Percentiles rank a stretch among this genome's conserved stretches.
These are phyloP conservation scores for Drosophila prostipennis DNA, from an alignment of 2,888 invertebrate species.

Conservation along the genomic window DNA sequence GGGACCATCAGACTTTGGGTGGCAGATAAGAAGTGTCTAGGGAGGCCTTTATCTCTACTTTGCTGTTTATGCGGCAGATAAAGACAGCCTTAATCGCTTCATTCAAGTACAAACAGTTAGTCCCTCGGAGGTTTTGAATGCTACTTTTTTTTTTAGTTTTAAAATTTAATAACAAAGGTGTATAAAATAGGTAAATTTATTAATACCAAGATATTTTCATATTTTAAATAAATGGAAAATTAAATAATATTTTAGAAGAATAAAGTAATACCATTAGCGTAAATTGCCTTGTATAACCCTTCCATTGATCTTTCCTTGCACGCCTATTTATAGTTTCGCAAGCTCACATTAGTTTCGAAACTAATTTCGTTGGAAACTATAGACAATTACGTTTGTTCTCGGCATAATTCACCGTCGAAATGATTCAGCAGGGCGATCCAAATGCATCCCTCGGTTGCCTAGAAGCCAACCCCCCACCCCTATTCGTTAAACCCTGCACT, in stretches of 20 bases:
- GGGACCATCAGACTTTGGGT: background rate
- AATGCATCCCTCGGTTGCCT: constrained; percentile 29
- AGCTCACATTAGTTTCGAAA: background rate
- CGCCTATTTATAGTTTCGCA: background rate
- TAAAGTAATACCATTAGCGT: background rate
- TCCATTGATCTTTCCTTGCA: background rate
- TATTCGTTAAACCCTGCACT: constrained; percentile 1
- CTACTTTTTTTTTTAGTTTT: background rate
- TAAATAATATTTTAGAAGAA: background rate
- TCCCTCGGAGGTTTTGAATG: background rate
- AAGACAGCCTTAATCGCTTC: background rate
- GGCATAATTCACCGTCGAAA: constrained; percentile 18
- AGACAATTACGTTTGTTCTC: constrained; percentile 4
- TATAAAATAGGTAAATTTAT: background rate
- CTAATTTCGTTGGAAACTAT: background rate
- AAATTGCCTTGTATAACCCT: background rate
- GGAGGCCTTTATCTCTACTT: background rate
- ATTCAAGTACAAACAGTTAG: background rate
- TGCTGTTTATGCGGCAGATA: background rate
- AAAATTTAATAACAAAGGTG: background rate
- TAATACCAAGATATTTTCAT: too few relatives aligned
- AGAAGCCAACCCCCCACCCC: constrained; percentile 9
- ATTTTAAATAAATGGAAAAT: too few relatives aligned
- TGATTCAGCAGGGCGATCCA: constrained; percentile 32
- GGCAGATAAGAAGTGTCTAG: background rate